Conservation (phyloP, 2,888 invertebrate genomes). For the Phyllotreta cruciferae region DNA sequence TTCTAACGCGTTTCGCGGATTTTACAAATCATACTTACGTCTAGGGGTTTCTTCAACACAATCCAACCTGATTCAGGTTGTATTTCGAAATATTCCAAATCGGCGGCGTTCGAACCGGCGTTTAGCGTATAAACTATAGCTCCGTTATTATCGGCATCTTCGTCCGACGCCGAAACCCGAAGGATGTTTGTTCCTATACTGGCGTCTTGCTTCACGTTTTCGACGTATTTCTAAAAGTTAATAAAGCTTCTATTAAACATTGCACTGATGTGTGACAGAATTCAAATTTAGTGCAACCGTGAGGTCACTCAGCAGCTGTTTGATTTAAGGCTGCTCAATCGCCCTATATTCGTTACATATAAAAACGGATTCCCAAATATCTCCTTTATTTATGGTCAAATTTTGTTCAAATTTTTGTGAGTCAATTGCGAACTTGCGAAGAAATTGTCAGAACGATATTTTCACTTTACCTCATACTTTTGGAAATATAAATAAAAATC, state of each 20-base stretch:
- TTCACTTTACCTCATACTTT: too few relatives aligned
- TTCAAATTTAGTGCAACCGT: too few relatives aligned
- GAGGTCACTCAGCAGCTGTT: too few relatives aligned
- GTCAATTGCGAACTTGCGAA: too few relatives aligned
- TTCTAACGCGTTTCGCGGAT: slow-evolving; percentile 27
- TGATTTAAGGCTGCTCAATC: too few relatives aligned
- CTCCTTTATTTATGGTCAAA: too few relatives aligned
- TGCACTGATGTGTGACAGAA: not conserved
- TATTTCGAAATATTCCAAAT: slow-evolving; percentile 95
- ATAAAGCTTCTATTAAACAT: not conserved
- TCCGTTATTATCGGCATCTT: slow-evolving; percentile 96
- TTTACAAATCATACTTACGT: slow-evolving; percentile 79
- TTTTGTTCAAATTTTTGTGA: too few relatives aligned
- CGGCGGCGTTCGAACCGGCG: slow-evolving; percentile 86
- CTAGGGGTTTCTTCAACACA: slow-evolving; percentile 90
- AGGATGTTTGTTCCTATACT: slow-evolving; percentile 94
- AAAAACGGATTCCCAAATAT: too few relatives aligned
- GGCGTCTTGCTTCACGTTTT: slow-evolving; percentile 96
- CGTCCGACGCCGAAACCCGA: slow-evolving; percentile 94
- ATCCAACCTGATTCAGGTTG: slow-evolving; percentile 98
- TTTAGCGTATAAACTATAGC: slow-evolving; percentile 91
- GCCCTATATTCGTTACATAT: too few relatives aligned
- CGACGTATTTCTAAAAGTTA: slow-evolving; percentile 86
- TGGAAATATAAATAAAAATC: too few relatives aligned
- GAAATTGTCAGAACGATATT: too few relatives aligned